These are phyloP conservation scores for Hyles lineata DNA, from an alignment of 2,888 invertebrate species.

Conservation along the genomic window DNA sequence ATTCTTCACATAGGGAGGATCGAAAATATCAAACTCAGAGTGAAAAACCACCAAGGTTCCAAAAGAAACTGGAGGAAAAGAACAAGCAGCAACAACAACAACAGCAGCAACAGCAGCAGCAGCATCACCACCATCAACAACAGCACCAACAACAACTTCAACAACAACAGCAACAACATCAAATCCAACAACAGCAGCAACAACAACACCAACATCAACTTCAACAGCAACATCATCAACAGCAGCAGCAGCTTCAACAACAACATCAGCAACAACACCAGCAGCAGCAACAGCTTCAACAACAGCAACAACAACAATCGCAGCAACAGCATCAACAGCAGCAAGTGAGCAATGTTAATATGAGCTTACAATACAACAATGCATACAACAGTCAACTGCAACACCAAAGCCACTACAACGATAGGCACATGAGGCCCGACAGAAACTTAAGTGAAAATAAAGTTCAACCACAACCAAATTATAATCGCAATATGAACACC, in stretches of 20 bases:
- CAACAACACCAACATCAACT: not conserved
- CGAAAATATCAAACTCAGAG: constrained; percentile 75
- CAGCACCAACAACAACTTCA: constrained; percentile 29
- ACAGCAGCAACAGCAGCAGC: constrained; percentile 54
- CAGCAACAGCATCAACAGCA: constrained; percentile 54
- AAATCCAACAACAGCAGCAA: not conserved
- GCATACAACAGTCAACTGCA: constrained; percentile 60
- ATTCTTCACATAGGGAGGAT: constrained; percentile 65
- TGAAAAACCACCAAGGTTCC: constrained; percentile 87
- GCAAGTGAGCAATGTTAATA: constrained; percentile 42
- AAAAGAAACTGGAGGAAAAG: constrained; percentile 81
- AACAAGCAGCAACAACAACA: constrained; percentile 73
- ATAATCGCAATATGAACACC: constrained; percentile 55
- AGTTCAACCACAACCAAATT: constrained; percentile 58
- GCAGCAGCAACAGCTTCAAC: not conserved
- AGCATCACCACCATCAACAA: constrained; percentile 52
- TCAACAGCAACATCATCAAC: constrained; percentile 40
- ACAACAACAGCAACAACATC: constrained; percentile 7
- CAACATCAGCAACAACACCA: constrained; percentile 46
- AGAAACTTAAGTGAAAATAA: constrained; percentile 62
- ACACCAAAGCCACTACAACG: constrained; percentile 58
- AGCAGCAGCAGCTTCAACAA: constrained; percentile 53
- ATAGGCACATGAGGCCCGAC: constrained; percentile 64
- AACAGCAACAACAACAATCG: constrained; percentile 49
- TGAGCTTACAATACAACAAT: constrained; percentile 63